Evolutionary conservation across 2,888 invertebrate genomes (phyloP).

Genomic region (Saturnia japonica): DNA sequence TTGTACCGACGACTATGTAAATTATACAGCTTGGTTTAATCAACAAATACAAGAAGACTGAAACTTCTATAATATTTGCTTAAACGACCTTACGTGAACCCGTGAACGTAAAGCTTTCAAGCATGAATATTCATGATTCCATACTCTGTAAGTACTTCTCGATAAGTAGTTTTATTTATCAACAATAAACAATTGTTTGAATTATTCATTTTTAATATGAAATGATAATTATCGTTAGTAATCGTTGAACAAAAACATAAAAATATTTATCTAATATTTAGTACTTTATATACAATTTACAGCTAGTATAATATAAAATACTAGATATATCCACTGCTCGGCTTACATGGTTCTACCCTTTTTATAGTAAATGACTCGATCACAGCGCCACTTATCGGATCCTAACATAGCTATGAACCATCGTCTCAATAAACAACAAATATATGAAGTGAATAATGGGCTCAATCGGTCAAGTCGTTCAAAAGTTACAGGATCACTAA

Average conservation of each 20-base stretch:
- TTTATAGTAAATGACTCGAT: too few species aligned
- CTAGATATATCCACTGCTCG: too few species aligned
- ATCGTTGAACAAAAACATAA: neutral
- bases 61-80: constrained; percentile 12
- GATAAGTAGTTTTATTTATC: neutral
- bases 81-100: constrained; percentile 6
- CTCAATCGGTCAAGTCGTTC: too few species aligned
- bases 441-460: too few species aligned
- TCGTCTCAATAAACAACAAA: too few species aligned
- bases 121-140: constrained; percentile 9
- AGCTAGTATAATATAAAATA: too few species aligned
- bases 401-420: too few species aligned
- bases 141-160: neutral
- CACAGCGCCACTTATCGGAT: too few species aligned
- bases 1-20: neutral
- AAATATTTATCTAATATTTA: too few species aligned
- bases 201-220: constrained; percentile 11
- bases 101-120: neutral
- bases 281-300: too few species aligned
- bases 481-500: too few species aligned
- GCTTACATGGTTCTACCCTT: too few species aligned
- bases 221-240: neutral
- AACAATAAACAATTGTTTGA: neutral
- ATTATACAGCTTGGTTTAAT: constrained; percentile 10
- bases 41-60: constrained; percentile 10